Evolutionary conservation across 2,113 vertebrate genomes (phyloP).

Genomic region (Pangasianodon hypophthalmus): DNA sequence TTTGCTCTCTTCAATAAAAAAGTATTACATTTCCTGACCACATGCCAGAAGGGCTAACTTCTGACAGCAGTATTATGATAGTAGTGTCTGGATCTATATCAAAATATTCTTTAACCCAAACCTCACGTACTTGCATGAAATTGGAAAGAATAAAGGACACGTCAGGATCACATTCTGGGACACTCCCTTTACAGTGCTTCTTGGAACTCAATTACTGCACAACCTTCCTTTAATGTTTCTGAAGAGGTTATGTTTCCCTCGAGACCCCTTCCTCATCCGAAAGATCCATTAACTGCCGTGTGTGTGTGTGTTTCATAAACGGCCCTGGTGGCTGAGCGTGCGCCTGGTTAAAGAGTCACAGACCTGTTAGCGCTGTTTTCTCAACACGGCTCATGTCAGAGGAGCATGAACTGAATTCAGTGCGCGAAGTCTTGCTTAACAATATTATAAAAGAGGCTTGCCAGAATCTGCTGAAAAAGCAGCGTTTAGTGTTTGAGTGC

Average conservation of each 20-base stretch:
- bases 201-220: slow-evolving; percentile 13
- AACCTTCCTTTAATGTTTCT: slow-evolving; percentile 25
- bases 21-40: background rate
- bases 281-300: slow-evolving; percentile 28
- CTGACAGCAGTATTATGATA: background rate
- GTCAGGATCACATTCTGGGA: background rate
- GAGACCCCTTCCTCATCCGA: slow-evolving; percentile 12
- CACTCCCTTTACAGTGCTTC: background rate
- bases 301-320: background rate
- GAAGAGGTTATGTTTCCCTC: slow-evolving; percentile 6
- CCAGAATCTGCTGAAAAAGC: background rate
- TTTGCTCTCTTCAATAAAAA: background rate
- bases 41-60: background rate
- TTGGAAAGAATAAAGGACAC: background rate
- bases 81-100: background rate
- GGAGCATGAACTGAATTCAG: background rate
- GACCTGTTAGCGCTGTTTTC: background rate
- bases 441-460: background rate
- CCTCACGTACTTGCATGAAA: background rate
- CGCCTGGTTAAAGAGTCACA: background rate
- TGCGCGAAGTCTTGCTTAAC: background rate
- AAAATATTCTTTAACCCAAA: background rate
- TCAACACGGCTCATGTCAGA: background rate
- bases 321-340: background rate
- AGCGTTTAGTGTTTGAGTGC: background rate